Evolutionary conservation across 1,140 invertebrate genomes (phyloP), one percentile per base, ranked within the genome.

Genomic region (Dryas iulia): DNA sequence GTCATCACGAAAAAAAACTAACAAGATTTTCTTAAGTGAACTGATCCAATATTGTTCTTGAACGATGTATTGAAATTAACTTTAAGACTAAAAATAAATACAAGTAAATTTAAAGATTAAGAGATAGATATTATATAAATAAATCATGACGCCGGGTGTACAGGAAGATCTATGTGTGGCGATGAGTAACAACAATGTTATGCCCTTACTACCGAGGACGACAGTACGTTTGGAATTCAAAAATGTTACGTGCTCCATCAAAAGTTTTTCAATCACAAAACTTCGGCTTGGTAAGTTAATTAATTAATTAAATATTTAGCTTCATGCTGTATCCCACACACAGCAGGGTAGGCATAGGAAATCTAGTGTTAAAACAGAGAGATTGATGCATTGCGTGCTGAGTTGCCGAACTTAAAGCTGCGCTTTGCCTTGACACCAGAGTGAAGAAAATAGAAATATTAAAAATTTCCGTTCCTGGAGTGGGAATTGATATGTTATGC

Each of bases 191-290:
- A 92, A 92, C 63, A 92, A 92, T 68, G 79, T 88, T 14, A 69
- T 84, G 28, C 86, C 90, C 4, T 68, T 91, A 10, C 60, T 90
- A n/a, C 85, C 88, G 0, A 87, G 93, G 24, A 84, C 93, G 39
- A 93, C 93, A 0, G 91, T 96, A 33, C 93, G 95, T 71, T 92
- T 96, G 62, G 93, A 94, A 59, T 96, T 96, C 74, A 94, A 94
- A 65, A 93, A 96, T 68, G 93, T 96, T 61, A 93, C 90, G 2
- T 95, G 95, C 68, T 94, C 93, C 0, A 94, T 96, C 26, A 83
- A 82, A 28, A 73, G 73, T 18, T 85, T 89, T 69, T 79, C 77
- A 2, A 25, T 91, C 8, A 79, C 71, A 57, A 91, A 87, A 71
- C 69, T 91, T 28, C 73, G 79, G 62, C 72, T 82, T 21, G 86